Evolutionary conservation across 2,113 vertebrate species (phyloP), one percentile per base, ranked within the genome.

Genomic region (Nibea albiflora): DNA sequence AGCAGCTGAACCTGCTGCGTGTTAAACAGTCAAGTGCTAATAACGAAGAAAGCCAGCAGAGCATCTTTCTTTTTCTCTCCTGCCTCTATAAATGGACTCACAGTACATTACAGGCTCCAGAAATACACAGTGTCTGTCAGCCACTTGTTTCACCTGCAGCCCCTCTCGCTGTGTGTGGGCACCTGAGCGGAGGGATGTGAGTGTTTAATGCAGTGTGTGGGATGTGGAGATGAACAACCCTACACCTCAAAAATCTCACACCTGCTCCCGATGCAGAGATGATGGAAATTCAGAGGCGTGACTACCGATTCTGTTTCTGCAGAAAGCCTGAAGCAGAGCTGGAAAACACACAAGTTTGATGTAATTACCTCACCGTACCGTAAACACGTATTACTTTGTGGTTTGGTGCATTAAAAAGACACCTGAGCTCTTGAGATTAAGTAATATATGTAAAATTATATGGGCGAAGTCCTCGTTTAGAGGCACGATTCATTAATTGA

Each of bases 191-290:
- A 73, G 65, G 4, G 71, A 73, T 56, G 78, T 20, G 81, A 88
- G 85, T 57, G 83, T 73, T 61, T 90, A 88, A 89, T 91, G 91
- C 76, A 14, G 61, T 31, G 90, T 64, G 91, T 91, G 91, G 91
- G 91, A 83, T 44, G 91, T 42, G 62, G 77, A 85, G 78, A 88
- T 77, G 91, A 88, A 62, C 79, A 72, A 71, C 80, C 76, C 76
- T 35, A n/a, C 65, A 77, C 84, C 84, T 88, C 81, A 17, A 62
- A 39, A 79, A 86, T 85, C 88, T 62, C 74, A 78, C 83, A 87
- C 78, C 84, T 90, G 81, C 84, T 35, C n/a, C 60, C 69, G 1
- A 81, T 39, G 56, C 35, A 69, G 64, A 76, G 74, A 68, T 26
- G 81, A 82, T 58, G 81, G 46, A 80, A 84, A 28, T 4, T 44